A percentile compares a stretch with the other conserved stretches of the same genome.
Evolutionary conservation across 2,797 vertebrate species (phyloP).

Genomic region (Enteromius fasciolatus): DNA sequence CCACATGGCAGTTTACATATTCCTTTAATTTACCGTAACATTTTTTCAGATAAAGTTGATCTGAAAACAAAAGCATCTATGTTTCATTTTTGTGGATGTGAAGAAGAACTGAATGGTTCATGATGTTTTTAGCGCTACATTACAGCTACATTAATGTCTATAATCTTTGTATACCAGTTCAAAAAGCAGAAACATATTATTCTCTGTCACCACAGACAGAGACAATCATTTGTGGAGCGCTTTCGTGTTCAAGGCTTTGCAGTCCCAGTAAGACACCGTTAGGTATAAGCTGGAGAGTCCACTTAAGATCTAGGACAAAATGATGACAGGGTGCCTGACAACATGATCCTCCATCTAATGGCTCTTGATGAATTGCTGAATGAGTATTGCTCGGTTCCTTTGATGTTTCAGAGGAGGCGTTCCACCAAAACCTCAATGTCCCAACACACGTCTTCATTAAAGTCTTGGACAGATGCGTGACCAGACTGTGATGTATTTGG

Average conservation of each 20-base stretch:
- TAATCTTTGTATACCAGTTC: background rate
- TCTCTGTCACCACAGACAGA: background rate
- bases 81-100: background rate
- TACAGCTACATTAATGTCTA: background rate
- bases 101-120: background rate
- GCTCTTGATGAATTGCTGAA: conserved; percentile 51
- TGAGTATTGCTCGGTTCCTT: conserved; percentile 36
- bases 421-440: conserved; percentile 48
- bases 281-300: conserved; percentile 14
- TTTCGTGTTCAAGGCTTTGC: background rate
- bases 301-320: conserved; percentile 32
- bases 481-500: background rate
- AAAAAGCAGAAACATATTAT: background rate
- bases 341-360: conserved; percentile 56
- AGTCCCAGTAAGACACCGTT: background rate
- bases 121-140: background rate
- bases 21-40: conserved; percentile 16
- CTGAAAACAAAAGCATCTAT: conserved; percentile 7
- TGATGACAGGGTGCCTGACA: conserved; percentile 53
- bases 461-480: conserved; percentile 29
- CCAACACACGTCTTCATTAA: conserved; percentile 42
- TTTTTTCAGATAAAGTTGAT: conserved; percentile 12
- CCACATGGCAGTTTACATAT: conserved; percentile 10
- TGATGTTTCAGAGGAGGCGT: conserved; percentile 49
- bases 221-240: background rate